Evolutionary conservation across 2,113 vertebrate species (phyloP), one percentile per base, ranked within the genome.

Genomic region (Gnathonemus longibarbis): DNA sequence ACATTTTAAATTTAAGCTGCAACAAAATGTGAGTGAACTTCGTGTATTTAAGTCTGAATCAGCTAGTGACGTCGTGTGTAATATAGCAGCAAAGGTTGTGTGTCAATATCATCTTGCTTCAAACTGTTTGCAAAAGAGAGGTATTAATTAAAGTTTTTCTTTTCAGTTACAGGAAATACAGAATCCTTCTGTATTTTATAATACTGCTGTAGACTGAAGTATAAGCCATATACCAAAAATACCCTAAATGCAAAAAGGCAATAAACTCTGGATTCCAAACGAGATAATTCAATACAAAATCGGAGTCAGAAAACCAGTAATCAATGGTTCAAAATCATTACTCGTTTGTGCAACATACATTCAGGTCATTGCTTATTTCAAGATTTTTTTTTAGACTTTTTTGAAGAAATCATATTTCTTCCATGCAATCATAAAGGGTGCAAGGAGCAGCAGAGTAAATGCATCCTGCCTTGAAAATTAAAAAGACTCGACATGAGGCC

Each of bases 401-500:
- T 70, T 70, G n/a, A 77, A 77, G 39, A 77, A 42, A 15, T 39
- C 74, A 42, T 42, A 5, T 17, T 19, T 74, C 66, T 35, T 31
- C 11, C 3, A 17, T 15, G 35, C 66, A 19, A 83, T 45, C 35
- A 24, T 83, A 21, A 17, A 74, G 84, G 88, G 88, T 45, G 88
- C 48, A 46, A 48, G 42, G 88, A 50, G 89, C 58, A 11, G 39
- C 42, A 62, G 24, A 89, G 84, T 83, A 35, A 74, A 84, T 42
- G 89, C 62, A 90, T 90, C 91, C 74, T 52, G 39, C 42, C 39
- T 88, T 42, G 35, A 87, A 89, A 46, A 74, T 77, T 48, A 58
- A 86, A 83, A 89, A 66, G 39, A 91, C 45, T 84, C 56, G 89
- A 89, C 53, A 89, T 58, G 88, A 84, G 84, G 58, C 50, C 48